These are phyloP conservation scores for Myoxocephalus aenaeus DNA, from an alignment of 2,797 vertebrate species.

Conservation along the genomic window DNA sequence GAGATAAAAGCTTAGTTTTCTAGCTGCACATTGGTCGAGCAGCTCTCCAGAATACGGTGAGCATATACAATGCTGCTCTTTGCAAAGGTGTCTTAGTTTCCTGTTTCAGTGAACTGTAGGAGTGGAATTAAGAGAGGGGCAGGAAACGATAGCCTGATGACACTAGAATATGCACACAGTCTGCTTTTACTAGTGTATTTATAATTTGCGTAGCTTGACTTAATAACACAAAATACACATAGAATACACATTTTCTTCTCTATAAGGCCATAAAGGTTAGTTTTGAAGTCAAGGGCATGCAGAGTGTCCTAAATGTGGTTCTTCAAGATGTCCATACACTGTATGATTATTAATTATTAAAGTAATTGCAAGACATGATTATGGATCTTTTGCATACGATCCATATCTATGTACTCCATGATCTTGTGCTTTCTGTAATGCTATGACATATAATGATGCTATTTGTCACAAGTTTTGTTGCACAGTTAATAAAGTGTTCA, in stretches of 20 bases:
- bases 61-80: slow-evolving; percentile 2
- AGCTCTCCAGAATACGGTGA: neutral
- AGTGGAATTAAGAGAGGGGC: neutral
- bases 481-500: neutral
- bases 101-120: slow-evolving; percentile 41
- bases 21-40: neutral
- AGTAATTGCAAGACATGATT: neutral
- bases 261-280: neutral
- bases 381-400: neutral
- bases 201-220: neutral
- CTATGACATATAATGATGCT: neutral
- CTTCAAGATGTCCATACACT: neutral
- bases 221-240: neutral
- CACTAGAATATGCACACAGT: neutral
- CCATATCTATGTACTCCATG: neutral
- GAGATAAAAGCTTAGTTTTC: neutral
- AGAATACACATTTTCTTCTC: neutral
- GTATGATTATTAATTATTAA: neutral
- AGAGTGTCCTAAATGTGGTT: neutral
- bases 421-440: neutral
- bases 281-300: neutral
- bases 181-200: neutral
- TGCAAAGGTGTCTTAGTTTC: slow-evolving; percentile 33
- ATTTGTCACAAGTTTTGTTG: neutral
- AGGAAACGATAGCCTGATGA: slow-evolving; percentile 36